phyloP scores from a whole-genome alignment of 2,888 invertebrate species.

The Nephrotoma flavescens region DNA sequence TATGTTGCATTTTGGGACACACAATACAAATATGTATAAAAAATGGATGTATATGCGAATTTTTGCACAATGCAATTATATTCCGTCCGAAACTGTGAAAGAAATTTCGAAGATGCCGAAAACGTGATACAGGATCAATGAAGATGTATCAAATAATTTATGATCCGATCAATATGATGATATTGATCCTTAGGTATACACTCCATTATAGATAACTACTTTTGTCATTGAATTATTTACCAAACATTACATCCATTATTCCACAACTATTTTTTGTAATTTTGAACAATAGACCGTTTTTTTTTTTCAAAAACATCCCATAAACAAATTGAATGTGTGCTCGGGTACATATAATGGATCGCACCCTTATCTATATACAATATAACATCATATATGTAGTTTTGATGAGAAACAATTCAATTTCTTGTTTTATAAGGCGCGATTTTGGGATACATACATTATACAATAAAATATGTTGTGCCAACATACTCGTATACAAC shows the following conservation, averaged over 20 bases:
- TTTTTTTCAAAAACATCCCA: neutral
- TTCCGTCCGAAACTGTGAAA: neutral
- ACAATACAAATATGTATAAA: neutral
- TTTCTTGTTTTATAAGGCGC: neutral
- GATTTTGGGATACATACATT: neutral
- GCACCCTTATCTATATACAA: neutral
- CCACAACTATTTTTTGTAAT: neutral
- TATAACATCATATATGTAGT: neutral
- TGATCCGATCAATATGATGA: neutral
- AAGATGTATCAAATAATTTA: neutral
- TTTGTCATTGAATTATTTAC: neutral
- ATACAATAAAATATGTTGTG: neutral
- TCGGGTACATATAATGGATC: neutral
- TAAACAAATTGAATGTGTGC: neutral
- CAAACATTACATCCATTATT: neutral
- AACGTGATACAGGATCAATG: neutral
- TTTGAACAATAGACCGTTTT: neutral
- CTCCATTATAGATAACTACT: neutral
- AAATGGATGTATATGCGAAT: neutral
- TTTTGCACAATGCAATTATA: neutral
- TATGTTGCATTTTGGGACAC: too few species aligned
- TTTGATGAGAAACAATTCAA: neutral
- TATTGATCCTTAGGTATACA: neutral
- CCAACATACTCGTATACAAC: neutral
- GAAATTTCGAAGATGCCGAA: neutral